Evolutionary conservation across 2,797 vertebrate species (phyloP).

Genomic region (Morelia viridis): DNA sequence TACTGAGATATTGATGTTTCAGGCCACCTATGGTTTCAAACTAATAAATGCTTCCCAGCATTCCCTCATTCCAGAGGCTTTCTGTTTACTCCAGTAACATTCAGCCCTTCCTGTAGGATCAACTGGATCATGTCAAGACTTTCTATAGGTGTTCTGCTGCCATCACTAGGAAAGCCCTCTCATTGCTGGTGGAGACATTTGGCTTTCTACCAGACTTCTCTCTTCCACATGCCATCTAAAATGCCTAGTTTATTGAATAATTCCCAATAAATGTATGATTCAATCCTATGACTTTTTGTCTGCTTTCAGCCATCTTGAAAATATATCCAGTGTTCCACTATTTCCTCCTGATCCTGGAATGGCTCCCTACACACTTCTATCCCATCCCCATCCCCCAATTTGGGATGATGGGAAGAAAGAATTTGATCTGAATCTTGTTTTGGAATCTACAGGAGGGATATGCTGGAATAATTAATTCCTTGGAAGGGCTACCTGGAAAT

Average conservation of each 20-base stretch:
- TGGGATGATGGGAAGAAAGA: background rate
- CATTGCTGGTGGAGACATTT: too few relatives aligned
- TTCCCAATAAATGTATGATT: background rate
- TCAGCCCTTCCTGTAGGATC: background rate
- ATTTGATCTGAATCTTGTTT: background rate
- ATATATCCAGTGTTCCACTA: background rate
- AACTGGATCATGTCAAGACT: background rate
- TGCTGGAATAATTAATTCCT: background rate
- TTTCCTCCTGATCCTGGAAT: background rate
- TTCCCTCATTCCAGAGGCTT: background rate
- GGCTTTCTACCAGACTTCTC: background rate
- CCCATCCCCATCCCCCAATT: too few relatives aligned
- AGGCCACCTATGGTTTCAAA: background rate
- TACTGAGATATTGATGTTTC: background rate
- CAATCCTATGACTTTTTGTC: background rate
- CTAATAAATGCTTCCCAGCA: background rate
- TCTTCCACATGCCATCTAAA: background rate
- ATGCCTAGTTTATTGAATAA: background rate
- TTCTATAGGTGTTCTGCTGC: background rate
- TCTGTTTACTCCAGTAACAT: background rate
- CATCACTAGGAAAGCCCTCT: too few relatives aligned
- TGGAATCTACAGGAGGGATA: background rate
- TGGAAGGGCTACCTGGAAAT: background rate
- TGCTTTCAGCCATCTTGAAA: background rate
- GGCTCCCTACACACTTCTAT: background rate